Percentiles rank a stretch among this genome's conserved stretches.
Conservation (phyloP, 2,113 vertebrate species). For the Lepus europaeus region DNA sequence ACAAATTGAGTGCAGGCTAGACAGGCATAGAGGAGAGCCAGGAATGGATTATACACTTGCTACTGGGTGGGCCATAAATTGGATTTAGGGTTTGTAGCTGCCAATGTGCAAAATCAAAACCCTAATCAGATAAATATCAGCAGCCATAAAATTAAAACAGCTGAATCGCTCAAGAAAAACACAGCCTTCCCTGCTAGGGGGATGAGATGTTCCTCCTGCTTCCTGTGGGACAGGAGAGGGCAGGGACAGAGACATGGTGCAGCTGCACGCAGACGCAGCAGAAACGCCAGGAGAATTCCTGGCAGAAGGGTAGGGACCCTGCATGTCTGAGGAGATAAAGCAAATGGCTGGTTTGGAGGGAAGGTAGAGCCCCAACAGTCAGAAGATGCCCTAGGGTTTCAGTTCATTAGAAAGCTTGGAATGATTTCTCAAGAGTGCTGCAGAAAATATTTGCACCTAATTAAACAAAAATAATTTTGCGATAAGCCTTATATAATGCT, state of each 20-base stretch:
- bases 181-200: neutral
- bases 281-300: neutral
- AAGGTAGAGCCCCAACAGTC: neutral
- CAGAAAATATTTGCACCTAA: constrained; percentile 25
- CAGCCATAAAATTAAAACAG: constrained; percentile 30
- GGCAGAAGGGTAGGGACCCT: neutral
- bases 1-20: constrained; percentile 3
- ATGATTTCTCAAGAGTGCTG: neutral
- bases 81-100: neutral
- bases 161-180: constrained; percentile 32
- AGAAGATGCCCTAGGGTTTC: neutral
- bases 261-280: neutral
- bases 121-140: constrained; percentile 19
- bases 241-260: neutral
- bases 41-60: neutral
- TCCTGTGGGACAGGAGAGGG: neutral
- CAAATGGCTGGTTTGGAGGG: neutral
- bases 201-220: neutral
- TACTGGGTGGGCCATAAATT: neutral
- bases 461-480: constrained; percentile 50
- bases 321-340: neutral
- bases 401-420: neutral
- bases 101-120: constrained; percentile 18
- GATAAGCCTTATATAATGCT: neutral
- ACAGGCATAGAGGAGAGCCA: neutral